Evolutionary conservation across 2,797 vertebrate species (phyloP).

Genomic region (Onychomys arenicola): DNA sequence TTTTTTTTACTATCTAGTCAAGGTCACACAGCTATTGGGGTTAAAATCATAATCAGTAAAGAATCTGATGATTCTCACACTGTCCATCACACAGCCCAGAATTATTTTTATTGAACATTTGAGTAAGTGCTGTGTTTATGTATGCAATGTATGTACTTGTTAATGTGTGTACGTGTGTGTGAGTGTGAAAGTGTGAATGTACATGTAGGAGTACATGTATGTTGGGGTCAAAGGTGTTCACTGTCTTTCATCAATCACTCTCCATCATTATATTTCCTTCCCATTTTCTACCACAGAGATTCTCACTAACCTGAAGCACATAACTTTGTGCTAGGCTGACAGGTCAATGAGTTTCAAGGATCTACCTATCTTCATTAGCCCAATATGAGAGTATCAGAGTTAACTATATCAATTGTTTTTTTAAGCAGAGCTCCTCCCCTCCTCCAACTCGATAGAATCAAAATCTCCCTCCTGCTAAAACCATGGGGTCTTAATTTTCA

Average conservation of each 20-base stretch:
- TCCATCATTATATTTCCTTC: not conserved
- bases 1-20: not conserved
- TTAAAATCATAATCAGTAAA: not conserved
- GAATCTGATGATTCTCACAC: not conserved
- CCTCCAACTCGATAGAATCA: not conserved
- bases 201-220: not conserved
- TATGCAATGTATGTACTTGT: not conserved
- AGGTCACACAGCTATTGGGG: not conserved
- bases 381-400: not conserved
- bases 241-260: not conserved
- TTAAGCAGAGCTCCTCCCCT: not conserved
- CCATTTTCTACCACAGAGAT: not conserved
- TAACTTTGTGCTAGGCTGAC: not conserved
- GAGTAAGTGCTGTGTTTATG: not conserved
- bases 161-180: not conserved
- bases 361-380: not conserved
- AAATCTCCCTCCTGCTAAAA: not conserved
- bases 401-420: not conserved
- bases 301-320: not conserved
- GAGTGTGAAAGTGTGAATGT: not conserved
- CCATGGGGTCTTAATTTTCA: not conserved
- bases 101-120: not conserved
- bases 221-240: not conserved
- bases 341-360: not conserved
- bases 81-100: not conserved